A percentile compares a stretch with the other conserved stretches of the same genome.
Evolutionary conservation across 1,140 invertebrate genomes (phyloP).

Genomic region (Apolygus lucorum): DNA sequence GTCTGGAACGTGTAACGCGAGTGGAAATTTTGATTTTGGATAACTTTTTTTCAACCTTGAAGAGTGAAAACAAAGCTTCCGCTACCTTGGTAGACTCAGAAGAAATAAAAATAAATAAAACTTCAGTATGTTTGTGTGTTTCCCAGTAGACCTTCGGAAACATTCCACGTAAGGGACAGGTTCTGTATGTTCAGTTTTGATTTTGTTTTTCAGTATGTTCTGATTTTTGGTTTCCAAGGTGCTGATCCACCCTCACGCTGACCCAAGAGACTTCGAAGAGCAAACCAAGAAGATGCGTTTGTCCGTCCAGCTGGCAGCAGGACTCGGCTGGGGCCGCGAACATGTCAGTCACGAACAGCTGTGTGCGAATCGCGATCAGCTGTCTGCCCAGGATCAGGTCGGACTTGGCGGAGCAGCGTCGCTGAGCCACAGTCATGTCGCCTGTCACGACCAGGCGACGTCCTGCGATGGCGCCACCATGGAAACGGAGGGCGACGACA

Average conservation of each 20-base stretch:
- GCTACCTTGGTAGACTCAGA: no score
- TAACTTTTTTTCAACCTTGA: no score
- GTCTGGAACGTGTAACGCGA: no score
- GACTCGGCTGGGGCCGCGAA: neutral
- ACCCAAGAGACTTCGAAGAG: neutral
- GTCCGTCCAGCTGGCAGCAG: neutral
- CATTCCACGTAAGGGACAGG: no score
- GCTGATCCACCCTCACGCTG: neutral
- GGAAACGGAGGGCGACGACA: neutral
- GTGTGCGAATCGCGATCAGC: no score
- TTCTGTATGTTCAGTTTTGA: neutral
- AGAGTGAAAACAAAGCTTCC: no score
- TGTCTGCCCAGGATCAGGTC: neutral
- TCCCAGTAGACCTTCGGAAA: no score
- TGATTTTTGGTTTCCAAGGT: neutral
- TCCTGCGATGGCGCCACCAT: neutral
- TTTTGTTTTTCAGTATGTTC: neutral
- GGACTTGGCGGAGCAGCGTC: neutral
- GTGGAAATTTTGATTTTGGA: no score
- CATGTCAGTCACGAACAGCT: neutral
- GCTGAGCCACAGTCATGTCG: neutral
- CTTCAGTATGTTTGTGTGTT: no score
- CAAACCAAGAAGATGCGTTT: conserved; percentile 3
- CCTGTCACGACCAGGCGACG: no score
- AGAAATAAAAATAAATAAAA: no score